Base-by-base conservation (phyloP, 2,888 invertebrate genomes). In the Lydus trimaculatus region DNA sequence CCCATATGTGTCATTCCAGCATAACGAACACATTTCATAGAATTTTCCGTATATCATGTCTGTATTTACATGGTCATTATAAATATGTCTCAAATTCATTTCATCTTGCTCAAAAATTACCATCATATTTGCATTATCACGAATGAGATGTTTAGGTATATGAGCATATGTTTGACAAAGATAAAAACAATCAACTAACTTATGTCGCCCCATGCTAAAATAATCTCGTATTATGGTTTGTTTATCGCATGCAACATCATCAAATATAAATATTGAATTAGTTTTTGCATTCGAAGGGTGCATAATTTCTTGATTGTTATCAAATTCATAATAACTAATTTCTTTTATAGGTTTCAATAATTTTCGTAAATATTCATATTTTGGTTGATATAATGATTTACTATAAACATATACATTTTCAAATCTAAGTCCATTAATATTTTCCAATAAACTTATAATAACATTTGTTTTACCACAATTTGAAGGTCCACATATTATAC, bases 381-480 rank as follows among this genome's bases (percentile, higher is more conserved):
- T 81, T 13, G 75, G 76, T 74, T 81, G 80, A 73, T 74, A 61
- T 7, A 80, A 58, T 8, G 73, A 74, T 61, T 79, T 80, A 48
- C 80, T 81, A 72, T 81, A 82, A 25, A 84, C 66, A 68, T 82
- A 84, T 58, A 84, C 67, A 73, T 84, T 84, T 76, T 81, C 72
- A 75, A 83, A 84, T 70, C 76, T 73, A 36, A 83, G 67, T 6
- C 81, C 82, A 72, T 83, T 82, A 23, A 75, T 73, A 72, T 80
- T 73, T 48, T 76, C 74, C 25, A 83, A 69, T 63, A 84, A 73
- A 62, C 77, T 73, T 11, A 82, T 65, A 69, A 83, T 75, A n/a
- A 79, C 73, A 69, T 83, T 83, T 8, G 82, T 82, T 75, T 84
- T 84, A 6, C 83, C 82, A 66, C 79, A 82, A 67, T 80, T 81